phyloP scores from a whole-genome alignment of 1,140 invertebrate species.

The Neoseiulus cucumeris region DNA sequence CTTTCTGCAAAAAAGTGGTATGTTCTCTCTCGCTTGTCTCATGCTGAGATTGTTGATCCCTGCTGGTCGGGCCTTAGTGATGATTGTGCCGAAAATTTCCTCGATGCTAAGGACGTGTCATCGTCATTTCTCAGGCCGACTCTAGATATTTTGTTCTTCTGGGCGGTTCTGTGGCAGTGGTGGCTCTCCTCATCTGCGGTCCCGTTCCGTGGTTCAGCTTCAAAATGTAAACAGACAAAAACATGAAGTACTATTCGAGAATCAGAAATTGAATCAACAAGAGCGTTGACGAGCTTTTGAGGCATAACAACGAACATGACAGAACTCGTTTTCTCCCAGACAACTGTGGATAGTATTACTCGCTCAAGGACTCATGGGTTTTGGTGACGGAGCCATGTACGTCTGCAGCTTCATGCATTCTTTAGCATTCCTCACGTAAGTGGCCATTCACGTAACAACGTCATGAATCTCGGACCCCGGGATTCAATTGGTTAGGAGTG shows the following conservation, averaged over 20 bases:
- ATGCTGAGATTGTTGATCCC: no score
- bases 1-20: not conserved
- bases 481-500: no score
- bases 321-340: not conserved
- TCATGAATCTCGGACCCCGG: no score
- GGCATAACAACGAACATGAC: not conserved
- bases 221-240: not conserved
- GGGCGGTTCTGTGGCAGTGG: not conserved
- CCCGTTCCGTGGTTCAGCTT: not conserved
- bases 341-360: constrained; percentile 1
- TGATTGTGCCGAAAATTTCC: no score
- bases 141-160: not conserved
- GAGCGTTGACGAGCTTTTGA: no score
- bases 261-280: no score
- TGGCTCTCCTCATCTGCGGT: not conserved
- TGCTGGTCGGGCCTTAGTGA: no score
- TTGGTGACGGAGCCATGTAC: constrained; percentile 3
- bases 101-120: no score
- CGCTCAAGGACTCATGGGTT: not conserved
- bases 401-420: constrained; percentile 9
- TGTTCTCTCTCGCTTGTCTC: not conserved
- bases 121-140: not conserved
- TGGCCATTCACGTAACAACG: not conserved
- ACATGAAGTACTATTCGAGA: not conserved
- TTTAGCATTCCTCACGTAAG: not conserved